Conservation (phyloP, 1,140 invertebrate species). For the Bemisia tabaci region DNA sequence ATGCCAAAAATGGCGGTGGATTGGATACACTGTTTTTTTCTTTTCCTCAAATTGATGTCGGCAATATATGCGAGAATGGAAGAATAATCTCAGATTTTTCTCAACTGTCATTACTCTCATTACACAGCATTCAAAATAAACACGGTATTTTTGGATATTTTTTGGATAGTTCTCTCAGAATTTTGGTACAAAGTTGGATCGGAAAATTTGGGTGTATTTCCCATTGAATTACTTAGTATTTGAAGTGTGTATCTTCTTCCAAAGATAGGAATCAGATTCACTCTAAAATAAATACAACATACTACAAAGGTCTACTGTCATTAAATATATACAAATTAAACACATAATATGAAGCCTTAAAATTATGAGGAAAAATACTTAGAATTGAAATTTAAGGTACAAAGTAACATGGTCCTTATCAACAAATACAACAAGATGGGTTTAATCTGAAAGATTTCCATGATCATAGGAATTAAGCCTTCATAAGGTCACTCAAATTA, state of each 20-base stretch:
- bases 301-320: too few species aligned
- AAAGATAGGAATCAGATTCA: too few species aligned
- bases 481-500: not conserved
- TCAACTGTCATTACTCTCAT: too few species aligned
- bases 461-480: not conserved
- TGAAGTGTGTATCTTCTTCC: not conserved
- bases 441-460: not conserved
- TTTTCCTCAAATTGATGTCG: too few species aligned
- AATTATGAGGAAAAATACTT: not conserved
- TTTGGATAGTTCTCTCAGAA: not conserved
- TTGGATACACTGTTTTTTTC: too few species aligned
- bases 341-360: not conserved
- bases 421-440: not conserved
- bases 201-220: not conserved
- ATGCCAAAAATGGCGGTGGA: too few species aligned
- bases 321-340: not conserved
- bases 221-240: not conserved
- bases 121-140: too few species aligned
- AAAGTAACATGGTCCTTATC: not conserved
- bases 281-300: not conserved
- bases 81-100: too few species aligned
- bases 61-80: too few species aligned
- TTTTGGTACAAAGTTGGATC: not conserved
- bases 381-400: not conserved
- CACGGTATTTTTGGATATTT: too few species aligned